Evolutionary conservation across 2,113 vertebrate species (phyloP).

Genomic region (Castor canadensis): DNA sequence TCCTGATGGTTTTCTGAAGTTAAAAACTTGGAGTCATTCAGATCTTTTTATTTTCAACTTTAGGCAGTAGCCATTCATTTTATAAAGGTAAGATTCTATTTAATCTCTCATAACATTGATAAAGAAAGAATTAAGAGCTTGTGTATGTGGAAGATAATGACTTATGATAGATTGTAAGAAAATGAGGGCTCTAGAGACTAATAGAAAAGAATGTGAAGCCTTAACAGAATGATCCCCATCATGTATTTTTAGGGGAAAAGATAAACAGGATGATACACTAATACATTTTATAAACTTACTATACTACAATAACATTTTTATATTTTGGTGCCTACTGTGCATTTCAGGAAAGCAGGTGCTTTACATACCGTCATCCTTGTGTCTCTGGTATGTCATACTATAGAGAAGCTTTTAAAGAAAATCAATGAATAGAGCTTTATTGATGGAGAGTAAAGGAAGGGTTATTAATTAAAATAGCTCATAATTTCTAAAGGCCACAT

Average conservation of each 20-base stretch:
- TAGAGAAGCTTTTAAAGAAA: neutral
- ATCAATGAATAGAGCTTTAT: neutral
- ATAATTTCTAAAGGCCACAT: neutral
- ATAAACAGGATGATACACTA: neutral
- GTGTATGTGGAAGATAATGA: neutral
- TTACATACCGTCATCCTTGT: neutral
- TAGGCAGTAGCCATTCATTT: neutral
- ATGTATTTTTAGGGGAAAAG: neutral
- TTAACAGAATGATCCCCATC: neutral
- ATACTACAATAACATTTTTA: neutral
- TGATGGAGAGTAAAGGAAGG: neutral
- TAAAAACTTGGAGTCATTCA: neutral
- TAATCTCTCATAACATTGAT: neutral
- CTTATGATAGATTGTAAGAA: neutral
- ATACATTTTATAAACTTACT: no score
- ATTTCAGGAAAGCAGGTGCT: neutral
- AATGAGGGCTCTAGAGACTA: no score
- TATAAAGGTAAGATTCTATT: neutral
- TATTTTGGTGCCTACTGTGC: neutral
- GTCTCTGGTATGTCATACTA: neutral
- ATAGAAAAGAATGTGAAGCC: neutral
- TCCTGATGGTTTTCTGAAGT: neutral
- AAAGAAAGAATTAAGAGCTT: neutral
- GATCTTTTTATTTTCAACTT: neutral
- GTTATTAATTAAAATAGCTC: no score